Conservation (phyloP, 53 echinoderm and acorn worm genomes). For the Astropecten irregularis region DNA sequence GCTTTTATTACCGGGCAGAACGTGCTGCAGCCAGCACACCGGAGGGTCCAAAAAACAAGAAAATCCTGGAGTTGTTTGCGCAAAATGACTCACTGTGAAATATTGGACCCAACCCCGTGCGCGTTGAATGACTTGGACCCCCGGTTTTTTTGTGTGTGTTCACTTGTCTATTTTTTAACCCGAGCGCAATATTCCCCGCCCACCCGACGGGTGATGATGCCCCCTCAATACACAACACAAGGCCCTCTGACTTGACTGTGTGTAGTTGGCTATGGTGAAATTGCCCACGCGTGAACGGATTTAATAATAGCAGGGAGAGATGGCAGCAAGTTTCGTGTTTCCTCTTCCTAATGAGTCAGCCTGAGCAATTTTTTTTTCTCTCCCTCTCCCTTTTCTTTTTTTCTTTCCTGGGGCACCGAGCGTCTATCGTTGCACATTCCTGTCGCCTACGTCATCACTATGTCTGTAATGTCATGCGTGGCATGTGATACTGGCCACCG, state of each 20-base stretch:
- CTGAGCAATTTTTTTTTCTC: conserved; percentile 12
- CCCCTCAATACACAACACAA: neutral
- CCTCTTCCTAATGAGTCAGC: conserved; percentile 86
- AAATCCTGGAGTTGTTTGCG: conserved; percentile 18
- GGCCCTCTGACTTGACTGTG: conserved; percentile 14
- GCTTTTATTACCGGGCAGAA: conserved; percentile 44
- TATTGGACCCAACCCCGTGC: conserved; percentile 35
- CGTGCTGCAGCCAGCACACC: conserved; percentile 45
- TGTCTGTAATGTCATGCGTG: conserved; percentile 83
- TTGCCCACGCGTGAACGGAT: conserved; percentile 78
- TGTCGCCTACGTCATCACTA: conserved; percentile 83
- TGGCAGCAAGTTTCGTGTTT: conserved; percentile 75
- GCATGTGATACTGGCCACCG: conserved; percentile 57
- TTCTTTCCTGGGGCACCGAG: conserved; percentile 76
- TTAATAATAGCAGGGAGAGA: conserved; percentile 82
- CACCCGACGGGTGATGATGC: conserved; percentile 17
- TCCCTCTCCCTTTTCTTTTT: neutral
- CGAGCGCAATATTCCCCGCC: neutral
- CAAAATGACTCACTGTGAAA: conserved; percentile 43
- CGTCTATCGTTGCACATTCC: conserved; percentile 83
- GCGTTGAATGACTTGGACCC: conserved; percentile 29
- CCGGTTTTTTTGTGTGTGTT: neutral
- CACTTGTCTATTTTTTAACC: neutral
- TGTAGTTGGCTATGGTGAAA: conserved; percentile 45
- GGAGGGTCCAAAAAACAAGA: conserved; percentile 25